These are phyloP conservation scores for Hydrochoerus hydrochaeris DNA, from an alignment of 2,113 vertebrate genomes.

Conservation along the genomic window DNA sequence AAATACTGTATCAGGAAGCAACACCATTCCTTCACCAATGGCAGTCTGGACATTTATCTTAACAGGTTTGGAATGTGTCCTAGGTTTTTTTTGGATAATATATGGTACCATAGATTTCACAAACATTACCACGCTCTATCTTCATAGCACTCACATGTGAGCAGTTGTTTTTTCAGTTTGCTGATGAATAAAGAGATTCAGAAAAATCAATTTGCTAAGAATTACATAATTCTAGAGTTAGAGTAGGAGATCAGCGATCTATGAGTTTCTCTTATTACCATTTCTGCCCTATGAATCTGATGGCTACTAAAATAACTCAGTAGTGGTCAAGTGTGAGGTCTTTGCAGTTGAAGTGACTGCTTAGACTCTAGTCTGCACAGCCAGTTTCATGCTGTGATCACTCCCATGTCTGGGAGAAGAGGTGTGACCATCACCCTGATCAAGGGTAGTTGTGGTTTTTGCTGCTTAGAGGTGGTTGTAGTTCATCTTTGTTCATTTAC, in stretches of 20 bases:
- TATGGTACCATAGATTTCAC: not conserved
- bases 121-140: not conserved
- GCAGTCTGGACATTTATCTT: not conserved
- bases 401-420: fast-evolving
- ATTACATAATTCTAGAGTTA: not conserved
- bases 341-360: not conserved
- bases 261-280: not conserved
- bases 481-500: not conserved
- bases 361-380: not conserved
- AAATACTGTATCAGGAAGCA: not conserved
- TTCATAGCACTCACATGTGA: not conserved
- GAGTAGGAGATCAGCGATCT: not conserved
- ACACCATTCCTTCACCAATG: not conserved
- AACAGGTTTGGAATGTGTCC: not conserved
- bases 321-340: not conserved
- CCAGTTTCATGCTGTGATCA: not conserved
- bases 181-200: not conserved
- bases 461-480: not conserved
- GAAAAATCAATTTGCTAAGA: not conserved
- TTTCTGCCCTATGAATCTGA: not conserved
- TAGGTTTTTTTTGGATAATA: not conserved
- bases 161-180: not conserved
- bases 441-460: not conserved
- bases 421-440: not conserved
- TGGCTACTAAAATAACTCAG: not conserved